Evolutionary conservation across 2,113 vertebrate species (phyloP).

Genomic region (Tapirus terrestris): DNA sequence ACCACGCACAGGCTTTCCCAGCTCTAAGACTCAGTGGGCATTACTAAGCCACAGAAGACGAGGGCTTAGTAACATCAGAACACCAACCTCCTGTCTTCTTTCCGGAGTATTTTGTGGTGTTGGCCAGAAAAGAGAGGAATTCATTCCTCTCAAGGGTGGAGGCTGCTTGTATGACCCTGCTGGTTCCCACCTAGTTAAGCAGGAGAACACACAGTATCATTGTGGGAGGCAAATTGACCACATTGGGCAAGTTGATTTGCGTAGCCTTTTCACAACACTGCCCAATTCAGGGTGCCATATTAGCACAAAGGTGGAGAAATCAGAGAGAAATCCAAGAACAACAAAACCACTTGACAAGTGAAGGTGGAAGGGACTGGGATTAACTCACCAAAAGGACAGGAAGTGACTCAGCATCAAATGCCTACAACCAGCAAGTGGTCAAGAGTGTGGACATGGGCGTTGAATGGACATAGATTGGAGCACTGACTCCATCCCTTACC

Average conservation of each 20-base stretch:
- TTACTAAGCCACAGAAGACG: background rate
- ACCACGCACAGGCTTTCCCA: background rate
- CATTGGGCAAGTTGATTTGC: background rate
- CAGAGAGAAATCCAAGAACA: conserved; percentile 48
- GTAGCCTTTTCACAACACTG: background rate
- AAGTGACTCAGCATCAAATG: conserved; percentile 27
- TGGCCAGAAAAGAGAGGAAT: conserved; percentile 20
- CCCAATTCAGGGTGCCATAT: background rate
- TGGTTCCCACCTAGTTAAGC: conserved; percentile 17
- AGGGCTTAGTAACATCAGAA: background rate
- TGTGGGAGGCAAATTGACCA: conserved; percentile 7
- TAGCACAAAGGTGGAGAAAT: conserved; percentile 18
- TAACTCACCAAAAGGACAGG: background rate
- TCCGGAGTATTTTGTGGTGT: background rate
- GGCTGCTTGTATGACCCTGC: background rate
- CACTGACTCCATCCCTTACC: background rate
- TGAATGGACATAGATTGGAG: rapidly evolving
- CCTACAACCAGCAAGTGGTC: background rate
- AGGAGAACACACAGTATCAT: conserved; percentile 36
- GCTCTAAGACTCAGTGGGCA: background rate
- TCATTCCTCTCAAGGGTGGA: conserved; percentile 60
- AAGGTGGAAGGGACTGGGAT: conserved; percentile 37
- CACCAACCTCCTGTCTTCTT: background rate
- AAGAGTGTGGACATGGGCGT: background rate
- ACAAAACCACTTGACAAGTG: conserved; percentile 46